Evolutionary conservation across 2,797 vertebrate genomes (phyloP).

Genomic region (Capromys pilorides): DNA sequence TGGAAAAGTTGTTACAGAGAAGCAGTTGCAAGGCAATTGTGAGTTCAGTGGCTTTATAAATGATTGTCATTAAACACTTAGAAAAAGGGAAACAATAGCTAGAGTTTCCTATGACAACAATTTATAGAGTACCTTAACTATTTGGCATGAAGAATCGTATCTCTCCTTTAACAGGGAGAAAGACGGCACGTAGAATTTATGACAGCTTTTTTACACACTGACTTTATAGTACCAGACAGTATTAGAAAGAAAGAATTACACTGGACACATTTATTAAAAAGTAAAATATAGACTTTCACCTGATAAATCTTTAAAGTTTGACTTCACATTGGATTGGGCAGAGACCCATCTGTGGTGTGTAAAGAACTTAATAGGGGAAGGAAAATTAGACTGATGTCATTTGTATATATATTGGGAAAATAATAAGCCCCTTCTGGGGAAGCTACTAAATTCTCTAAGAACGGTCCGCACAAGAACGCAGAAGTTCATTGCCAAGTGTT

Average conservation of each 20-base stretch:
- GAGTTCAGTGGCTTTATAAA: neutral
- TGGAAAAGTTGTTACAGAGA: too few relatives aligned
- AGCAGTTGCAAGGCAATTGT: neutral
- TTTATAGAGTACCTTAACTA: neutral
- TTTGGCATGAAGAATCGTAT: neutral
- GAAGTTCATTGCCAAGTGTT: neutral
- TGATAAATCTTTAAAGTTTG: neutral
- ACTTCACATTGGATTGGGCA: conserved; percentile 9
- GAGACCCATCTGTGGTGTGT: neutral
- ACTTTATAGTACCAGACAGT: neutral
- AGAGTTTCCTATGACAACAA: neutral
- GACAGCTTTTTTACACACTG: neutral
- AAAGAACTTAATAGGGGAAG: conserved; percentile 21
- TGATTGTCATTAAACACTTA: neutral
- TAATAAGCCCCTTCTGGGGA: neutral
- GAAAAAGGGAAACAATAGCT: neutral
- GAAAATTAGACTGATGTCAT: neutral
- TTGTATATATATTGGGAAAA: neutral
- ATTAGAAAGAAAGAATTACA: conserved; percentile 1
- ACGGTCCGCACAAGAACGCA: neutral
- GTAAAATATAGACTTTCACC: conserved; percentile 15
- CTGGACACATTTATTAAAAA: neutral
- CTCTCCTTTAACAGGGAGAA: neutral
- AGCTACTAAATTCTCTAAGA: neutral
- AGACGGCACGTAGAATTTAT: neutral